A percentile compares a stretch with the other conserved stretches of the same genome.
phyloP scores from a whole-genome alignment of 35 echinoderm and acorn worm species.

The Hemicentrotus pulcherrimus region DNA sequence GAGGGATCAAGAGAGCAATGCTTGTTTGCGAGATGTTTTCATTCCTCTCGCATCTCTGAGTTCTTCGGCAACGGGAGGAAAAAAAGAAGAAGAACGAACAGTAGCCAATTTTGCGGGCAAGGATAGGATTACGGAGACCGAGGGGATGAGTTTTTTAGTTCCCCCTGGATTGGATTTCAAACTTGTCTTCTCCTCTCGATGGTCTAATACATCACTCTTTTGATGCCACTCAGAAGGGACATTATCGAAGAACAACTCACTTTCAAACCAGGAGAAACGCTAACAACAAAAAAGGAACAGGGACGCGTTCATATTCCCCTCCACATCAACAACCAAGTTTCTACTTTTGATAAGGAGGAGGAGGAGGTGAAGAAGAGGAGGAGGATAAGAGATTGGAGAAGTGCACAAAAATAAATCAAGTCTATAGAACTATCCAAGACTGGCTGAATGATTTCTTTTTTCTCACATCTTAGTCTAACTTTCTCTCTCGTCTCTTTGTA shows the following conservation, averaged over 20 bases:
- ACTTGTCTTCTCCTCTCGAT: slow-evolving; percentile 43
- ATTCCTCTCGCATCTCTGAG: slow-evolving; percentile 23
- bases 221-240: slow-evolving; percentile 9
- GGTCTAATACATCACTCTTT: slow-evolving; percentile 43
- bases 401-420: slow-evolving; percentile 34
- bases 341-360: not conserved
- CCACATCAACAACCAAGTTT: slow-evolving; percentile 1
- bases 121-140: slow-evolving; percentile 40
- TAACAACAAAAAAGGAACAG: slow-evolving; percentile 26
- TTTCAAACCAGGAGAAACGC: not conserved
- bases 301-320: slow-evolving; percentile 15
- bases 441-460: slow-evolving; percentile 36
- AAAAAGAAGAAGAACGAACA: slow-evolving; percentile 27
- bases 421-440: slow-evolving; percentile 17
- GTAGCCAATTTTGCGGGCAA: slow-evolving; percentile 44
- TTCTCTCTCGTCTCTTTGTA: not conserved
- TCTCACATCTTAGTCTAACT: not conserved
- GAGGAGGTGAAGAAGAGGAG: not conserved
- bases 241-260: slow-evolving; percentile 48
- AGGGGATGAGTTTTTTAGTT: slow-evolving; percentile 49
- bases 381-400: slow-evolving; percentile 5
- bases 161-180: slow-evolving; percentile 49
- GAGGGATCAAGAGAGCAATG: slow-evolving; percentile 40
- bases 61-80: not conserved
- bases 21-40: slow-evolving; percentile 50